Evolutionary conservation across 2,888 invertebrate genomes (phyloP).

Genomic region (Apomyelois bistriatella): DNA sequence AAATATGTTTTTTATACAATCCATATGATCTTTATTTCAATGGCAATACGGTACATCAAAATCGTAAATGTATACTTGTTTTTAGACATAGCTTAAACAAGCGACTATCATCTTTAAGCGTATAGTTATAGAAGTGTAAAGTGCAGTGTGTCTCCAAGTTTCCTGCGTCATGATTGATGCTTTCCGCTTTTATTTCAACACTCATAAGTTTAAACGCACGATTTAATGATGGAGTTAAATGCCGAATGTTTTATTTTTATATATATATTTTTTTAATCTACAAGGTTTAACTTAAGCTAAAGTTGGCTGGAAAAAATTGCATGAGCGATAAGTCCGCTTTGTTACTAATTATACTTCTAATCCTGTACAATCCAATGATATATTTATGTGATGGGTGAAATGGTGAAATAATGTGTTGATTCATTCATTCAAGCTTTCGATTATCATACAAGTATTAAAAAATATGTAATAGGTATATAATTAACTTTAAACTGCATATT

Average conservation of each 20-base stretch:
- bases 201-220: conserved; percentile 28
- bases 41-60: neutral
- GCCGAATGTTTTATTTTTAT: conserved; percentile 15
- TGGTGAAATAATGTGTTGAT: no score
- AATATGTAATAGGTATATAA: no score
- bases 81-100: neutral
- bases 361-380: no score
- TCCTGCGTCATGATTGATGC: conserved; percentile 65
- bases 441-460: no score
- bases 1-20: neutral
- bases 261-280: neutral
- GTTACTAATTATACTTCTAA: no score
- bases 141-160: conserved; percentile 25
- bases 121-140: neutral
- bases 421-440: no score
- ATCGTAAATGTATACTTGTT: neutral
- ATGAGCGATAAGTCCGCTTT: no score
- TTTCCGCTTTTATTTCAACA: conserved; percentile 60
- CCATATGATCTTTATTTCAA: neutral
- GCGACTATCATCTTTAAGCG: neutral
- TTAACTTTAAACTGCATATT: no score
- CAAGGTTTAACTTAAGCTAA: neutral
- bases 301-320: no score
- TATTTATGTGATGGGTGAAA: no score
- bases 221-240: conserved; percentile 16